These are phyloP conservation scores for Jaculus jaculus DNA, from an alignment of 2,113 vertebrate genomes.

Conservation along the genomic window DNA sequence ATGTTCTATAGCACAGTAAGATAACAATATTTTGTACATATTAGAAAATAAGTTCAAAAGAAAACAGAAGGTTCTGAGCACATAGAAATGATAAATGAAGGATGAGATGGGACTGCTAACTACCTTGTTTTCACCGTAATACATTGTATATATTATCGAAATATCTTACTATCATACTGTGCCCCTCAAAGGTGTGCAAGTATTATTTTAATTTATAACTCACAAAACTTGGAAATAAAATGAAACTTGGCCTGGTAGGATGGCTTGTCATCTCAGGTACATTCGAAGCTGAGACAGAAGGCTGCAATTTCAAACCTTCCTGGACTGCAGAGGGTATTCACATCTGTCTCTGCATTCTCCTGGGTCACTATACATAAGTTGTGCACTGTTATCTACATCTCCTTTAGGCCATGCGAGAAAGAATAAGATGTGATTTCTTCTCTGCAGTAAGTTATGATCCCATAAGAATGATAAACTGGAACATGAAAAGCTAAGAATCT, in stretches of 20 bases:
- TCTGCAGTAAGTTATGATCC: neutral
- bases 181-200: neutral
- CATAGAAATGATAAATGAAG: neutral
- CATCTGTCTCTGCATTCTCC: neutral
- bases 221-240: neutral
- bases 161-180: neutral
- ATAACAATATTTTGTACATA: neutral
- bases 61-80: neutral
- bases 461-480: slow-evolving; percentile 12
- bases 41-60: neutral
- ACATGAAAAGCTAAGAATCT: neutral
- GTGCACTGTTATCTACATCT: neutral
- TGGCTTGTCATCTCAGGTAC: neutral
- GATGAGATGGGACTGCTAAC: neutral
- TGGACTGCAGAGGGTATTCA: neutral
- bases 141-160: neutral
- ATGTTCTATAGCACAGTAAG: neutral
- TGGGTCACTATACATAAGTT: neutral
- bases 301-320: too few relatives aligned
- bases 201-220: neutral
- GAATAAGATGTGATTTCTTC: slow-evolving; percentile 8
- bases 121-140: neutral
- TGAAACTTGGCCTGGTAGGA: neutral
- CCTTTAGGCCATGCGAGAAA: neutral
- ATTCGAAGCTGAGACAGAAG: too few relatives aligned